Conservation (phyloP, 2,888 invertebrate species). For the Andricus quercusramuli region DNA sequence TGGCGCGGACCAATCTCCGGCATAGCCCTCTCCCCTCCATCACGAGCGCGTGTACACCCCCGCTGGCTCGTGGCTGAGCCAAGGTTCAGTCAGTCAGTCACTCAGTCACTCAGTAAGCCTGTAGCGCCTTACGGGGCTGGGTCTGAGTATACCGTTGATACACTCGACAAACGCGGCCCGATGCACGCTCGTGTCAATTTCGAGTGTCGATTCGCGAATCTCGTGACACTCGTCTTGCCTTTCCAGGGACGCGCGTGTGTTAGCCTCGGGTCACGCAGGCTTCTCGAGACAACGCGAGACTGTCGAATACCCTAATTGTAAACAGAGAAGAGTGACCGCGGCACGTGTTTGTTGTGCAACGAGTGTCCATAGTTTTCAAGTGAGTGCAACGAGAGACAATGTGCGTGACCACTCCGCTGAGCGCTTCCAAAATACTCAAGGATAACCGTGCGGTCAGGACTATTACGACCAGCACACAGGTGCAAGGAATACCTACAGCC, state of each 20-base stretch:
- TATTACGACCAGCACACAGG: constrained; percentile 64
- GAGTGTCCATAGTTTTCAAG: constrained; percentile 42
- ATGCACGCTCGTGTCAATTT: constrained; percentile 38
- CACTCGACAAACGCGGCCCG: constrained; percentile 31
- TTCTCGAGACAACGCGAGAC: constrained; percentile 10
- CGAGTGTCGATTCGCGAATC: constrained; percentile 30
- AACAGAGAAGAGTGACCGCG: constrained; percentile 26
- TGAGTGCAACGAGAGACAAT: constrained; percentile 62
- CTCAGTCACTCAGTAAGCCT: constrained; percentile 70
- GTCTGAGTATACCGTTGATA: constrained; percentile 53
- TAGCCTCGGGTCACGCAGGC: constrained; percentile 31
- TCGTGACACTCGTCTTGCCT: constrained; percentile 28
- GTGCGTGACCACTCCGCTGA: constrained; percentile 74
- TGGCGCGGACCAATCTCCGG: constrained; percentile 62
- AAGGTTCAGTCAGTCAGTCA: constrained; percentile 41
- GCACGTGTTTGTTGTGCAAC: constrained; percentile 34
- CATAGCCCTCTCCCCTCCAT: constrained; percentile 54
- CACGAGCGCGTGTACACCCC: constrained; percentile 72
- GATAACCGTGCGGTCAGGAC: constrained; percentile 67
- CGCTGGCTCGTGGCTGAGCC: constrained; percentile 64
- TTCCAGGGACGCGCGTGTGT: constrained; percentile 41
- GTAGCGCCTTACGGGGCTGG: constrained; percentile 73
- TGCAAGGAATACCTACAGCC: constrained; percentile 60
- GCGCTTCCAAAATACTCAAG: constrained; percentile 73
- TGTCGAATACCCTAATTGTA: neutral